Conservation (phyloP, 2,797 vertebrate species). For the Epinephelus awoara region DNA sequence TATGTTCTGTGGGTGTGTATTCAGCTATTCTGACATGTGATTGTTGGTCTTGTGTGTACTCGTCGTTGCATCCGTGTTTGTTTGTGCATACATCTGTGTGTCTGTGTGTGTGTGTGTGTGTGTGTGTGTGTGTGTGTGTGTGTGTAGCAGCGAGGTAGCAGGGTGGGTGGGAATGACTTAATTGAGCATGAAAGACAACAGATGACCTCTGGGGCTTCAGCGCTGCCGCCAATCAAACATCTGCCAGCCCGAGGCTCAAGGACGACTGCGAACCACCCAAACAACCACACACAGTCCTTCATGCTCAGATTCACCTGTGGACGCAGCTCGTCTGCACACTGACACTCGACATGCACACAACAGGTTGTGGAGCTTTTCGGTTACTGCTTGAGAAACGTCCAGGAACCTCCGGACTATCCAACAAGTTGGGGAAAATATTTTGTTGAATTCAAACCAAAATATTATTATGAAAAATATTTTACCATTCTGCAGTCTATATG, state of each 20-base stretch:
- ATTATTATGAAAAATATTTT: no score
- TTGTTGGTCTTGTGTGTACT: neutral
- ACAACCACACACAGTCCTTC: conserved; percentile 13
- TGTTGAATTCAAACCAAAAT: neutral
- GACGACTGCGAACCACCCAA: neutral
- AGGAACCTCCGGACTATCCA: neutral
- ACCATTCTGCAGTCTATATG: neutral
- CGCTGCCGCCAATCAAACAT: conserved; percentile 63
- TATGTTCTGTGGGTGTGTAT: no score
- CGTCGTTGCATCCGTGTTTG: neutral
- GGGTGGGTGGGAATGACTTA: conserved; percentile 28
- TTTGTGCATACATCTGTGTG: neutral
- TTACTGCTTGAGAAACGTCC: no score
- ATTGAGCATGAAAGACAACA: conserved; percentile 70
- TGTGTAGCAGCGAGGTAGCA: neutral
- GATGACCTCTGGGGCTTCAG: conserved; percentile 65
- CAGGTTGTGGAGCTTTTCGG: neutral
- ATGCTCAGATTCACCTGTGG: conserved; percentile 36
- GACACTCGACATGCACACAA: no score
- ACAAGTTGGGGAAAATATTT: neutral
- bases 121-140: conserved; percentile 9
- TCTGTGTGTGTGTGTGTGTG: neutral
- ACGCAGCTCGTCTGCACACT: neutral
- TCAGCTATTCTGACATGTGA: conserved; percentile 17
- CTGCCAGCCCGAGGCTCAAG: conserved; percentile 51